Conservation (phyloP, 2,888 invertebrate species). For the Patella depressa region DNA sequence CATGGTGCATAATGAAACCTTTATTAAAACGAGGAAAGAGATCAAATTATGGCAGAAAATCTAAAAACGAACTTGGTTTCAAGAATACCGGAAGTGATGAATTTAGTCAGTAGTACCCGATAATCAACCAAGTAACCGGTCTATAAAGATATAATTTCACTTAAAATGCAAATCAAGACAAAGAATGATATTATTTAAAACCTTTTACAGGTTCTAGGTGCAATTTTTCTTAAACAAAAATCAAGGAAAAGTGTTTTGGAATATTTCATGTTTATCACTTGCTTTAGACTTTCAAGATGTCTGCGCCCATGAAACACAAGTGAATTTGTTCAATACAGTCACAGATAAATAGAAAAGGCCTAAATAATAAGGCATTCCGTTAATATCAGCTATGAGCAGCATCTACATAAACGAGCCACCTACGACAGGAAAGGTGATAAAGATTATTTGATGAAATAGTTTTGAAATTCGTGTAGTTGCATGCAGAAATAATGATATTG, state of each 20-base stretch:
- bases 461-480: no score
- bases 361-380: no score
- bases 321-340: not conserved
- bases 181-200: no score
- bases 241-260: not conserved
- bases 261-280: slow-evolving; percentile 1
- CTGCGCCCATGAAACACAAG: slow-evolving; percentile 34
- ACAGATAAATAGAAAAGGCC: not conserved
- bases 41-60: no score
- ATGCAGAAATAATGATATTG: no score
- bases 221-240: not conserved
- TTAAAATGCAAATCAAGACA: no score
- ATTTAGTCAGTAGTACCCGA: no score
- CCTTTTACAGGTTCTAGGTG: no score
- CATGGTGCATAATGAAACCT: not conserved
- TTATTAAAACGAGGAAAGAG: not conserved
- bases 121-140: no score
- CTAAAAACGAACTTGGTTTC: no score
- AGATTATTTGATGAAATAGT: not conserved
- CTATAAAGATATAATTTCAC: no score
- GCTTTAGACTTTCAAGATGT: slow-evolving; percentile 30
- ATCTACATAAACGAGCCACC: slow-evolving; percentile 98
- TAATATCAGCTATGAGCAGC: slow-evolving; percentile 84
- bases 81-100: no score
- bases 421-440: slow-evolving; percentile 88